Base-by-base conservation (phyloP, 2,797 vertebrate genomes). In the Chanos chanos region DNA sequence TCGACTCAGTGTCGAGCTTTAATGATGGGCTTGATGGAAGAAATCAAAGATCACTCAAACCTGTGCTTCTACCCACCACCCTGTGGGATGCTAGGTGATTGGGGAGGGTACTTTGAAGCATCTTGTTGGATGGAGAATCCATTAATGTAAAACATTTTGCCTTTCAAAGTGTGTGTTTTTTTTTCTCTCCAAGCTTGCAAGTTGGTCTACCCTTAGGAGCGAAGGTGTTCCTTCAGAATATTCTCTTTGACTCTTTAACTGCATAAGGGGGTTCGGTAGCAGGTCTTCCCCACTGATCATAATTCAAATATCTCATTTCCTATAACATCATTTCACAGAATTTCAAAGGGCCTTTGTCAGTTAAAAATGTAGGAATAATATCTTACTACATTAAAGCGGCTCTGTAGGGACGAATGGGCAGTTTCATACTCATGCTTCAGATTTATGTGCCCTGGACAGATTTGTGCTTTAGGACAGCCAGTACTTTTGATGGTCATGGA, bases 131-230 rank as follows among this genome's bases (percentile, higher is more conserved):
- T 78, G 78, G 53, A 82, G 81, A 79, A 81, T 88, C 86, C 75
- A 87, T 89, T 90, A 88, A 91, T 90, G 86, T 89, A 87, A 89
- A 87, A 89, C 84, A 84, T 83, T 76, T 81, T 60, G 58, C 71
- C 83, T 88, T 89, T 87, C 87, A 90, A 88, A 83, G 81, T 70
- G 75, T 83, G n/a, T n/a, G n/a, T n/a, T n/a, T n/a, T n/a, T n/a
- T n/a, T n/a, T n/a, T 70, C 89, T 87, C 89, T 87, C 89, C 84
- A 84, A 71, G 81, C 78, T 76, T 41, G 3, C 72, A 85, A 77
- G 64, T 12, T 64, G 66, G 61, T 49, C 48, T n/a, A n/a, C 79
- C 81, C 77, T 65, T 79, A 77, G 83, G 86, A 85, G 77, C 86
- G 80, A 78, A 76, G 73, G 78, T 82, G 81, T 82, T 80, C 78